Evolutionary conservation across 2,113 vertebrate species (phyloP).

Genomic region (Onychorhynchus coronatus): DNA sequence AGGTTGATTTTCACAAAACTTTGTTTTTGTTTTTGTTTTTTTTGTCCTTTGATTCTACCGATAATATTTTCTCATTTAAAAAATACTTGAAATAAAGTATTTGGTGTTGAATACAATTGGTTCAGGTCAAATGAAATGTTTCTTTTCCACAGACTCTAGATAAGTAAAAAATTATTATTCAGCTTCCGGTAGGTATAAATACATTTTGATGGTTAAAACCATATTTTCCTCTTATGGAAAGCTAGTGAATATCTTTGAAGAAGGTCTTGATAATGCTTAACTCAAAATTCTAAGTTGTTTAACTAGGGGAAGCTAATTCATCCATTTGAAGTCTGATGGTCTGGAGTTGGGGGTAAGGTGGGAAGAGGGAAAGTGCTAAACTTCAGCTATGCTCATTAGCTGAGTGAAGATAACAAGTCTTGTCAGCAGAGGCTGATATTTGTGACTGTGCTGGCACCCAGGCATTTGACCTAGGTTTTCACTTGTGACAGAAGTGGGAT

Average conservation of each 20-base stretch:
- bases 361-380: not conserved
- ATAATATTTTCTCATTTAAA: not conserved
- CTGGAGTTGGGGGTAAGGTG: not conserved
- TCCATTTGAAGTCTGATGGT: not conserved
- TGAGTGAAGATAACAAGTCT: not conserved
- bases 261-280: not conserved
- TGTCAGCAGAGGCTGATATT: not conserved
- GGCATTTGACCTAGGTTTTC: not conserved
- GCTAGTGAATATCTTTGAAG: not conserved
- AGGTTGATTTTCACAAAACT: not conserved
- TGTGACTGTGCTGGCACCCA: not conserved
- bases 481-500: not conserved
- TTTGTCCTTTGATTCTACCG: not conserved
- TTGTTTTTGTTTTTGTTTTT: no score
- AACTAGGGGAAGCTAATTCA: not conserved
- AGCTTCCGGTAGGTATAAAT: not conserved
- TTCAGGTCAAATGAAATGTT: not conserved
- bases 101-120: not conserved
- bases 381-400: not conserved
- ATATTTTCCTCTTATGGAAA: not conserved
- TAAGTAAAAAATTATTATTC: not conserved
- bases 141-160: not conserved
- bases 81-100: not conserved
- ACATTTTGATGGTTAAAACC: not conserved
- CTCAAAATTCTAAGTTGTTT: not conserved